Evolutionary conservation across 2,888 invertebrate genomes (phyloP), one percentile per base, ranked within the genome.

Genomic region (Metopia argyrocephala): DNA sequence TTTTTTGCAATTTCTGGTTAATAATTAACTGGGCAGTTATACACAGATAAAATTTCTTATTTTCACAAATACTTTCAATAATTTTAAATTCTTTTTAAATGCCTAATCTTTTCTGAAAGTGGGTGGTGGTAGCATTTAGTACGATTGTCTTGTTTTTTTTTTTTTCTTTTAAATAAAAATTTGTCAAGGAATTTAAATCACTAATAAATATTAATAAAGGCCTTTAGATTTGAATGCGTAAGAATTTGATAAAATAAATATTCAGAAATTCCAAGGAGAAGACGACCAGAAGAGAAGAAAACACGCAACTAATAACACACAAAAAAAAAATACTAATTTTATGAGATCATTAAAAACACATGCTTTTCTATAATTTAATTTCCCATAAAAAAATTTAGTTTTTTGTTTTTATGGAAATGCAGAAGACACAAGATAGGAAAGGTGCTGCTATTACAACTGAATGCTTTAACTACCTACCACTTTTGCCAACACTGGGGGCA

Each of bases 401-500:
- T n/a, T n/a, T n/a, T n/a, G n/a, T n/a, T n/a, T n/a, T n/a, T n/a
- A n/a, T n/a, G n/a, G n/a, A n/a, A n/a, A n/a, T n/a, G n/a, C n/a
- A n/a, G n/a, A n/a, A n/a, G n/a, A n/a, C n/a, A n/a, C n/a, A n/a
- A n/a, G n/a, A n/a, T n/a, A n/a, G n/a, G n/a, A n/a, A n/a, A n/a
- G n/a, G n/a, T n/a, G n/a, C n/a, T n/a, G n/a, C n/a, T n/a, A n/a
- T n/a, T n/a, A n/a, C n/a, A n/a, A n/a, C n/a, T n/a, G n/a, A n/a
- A n/a, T n/a, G n/a, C n/a, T n/a, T n/a, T n/a, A n/a, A 45, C 54
- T 65, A 83, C 93, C 91, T 93, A 97, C 97, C 97, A 91, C 96
- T 97, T 92, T 97, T 97, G 82, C 97, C 97, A 84, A 97, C 97
- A 83, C 95, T 94, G 18, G 96, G 95, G 75, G 96, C 96, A 74